phyloP scores from a whole-genome alignment of 2,797 vertebrate species.

The Channallabes apus region DNA sequence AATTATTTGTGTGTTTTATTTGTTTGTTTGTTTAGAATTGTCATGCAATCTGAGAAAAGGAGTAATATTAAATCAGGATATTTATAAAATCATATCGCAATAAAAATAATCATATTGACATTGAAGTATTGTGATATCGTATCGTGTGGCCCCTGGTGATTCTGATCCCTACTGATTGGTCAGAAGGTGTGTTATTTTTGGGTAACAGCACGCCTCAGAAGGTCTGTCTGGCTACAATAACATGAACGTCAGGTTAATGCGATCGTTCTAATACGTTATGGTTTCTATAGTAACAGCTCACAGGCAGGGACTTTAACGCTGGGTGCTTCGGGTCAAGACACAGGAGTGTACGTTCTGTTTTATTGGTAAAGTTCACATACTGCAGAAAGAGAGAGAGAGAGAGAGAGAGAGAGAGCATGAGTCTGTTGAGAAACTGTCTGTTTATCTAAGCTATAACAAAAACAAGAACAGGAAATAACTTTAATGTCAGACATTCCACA shows the following conservation, averaged over 20 bases:
- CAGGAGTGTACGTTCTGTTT: neutral
- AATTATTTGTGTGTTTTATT: no score
- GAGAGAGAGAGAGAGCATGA: neutral
- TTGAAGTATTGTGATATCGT: no score
- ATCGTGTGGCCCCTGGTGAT: no score
- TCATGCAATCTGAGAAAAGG: no score
- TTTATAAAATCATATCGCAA: no score
- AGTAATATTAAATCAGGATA: no score
- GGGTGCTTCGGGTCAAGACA: neutral
- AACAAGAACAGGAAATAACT: conserved; percentile 8
- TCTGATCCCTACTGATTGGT: neutral
- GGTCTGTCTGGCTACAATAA: neutral
- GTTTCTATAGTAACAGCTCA: neutral
- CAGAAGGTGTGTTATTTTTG: neutral
- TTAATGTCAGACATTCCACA: neutral
- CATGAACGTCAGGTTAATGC: neutral
- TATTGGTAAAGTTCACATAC: neutral
- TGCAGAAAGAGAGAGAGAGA: neutral
- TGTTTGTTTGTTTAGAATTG: no score
- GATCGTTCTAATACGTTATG: neutral
- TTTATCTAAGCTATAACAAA: neutral
- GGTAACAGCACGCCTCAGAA: neutral
- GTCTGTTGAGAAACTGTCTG: neutral
- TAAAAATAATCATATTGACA: no score
- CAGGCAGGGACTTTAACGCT: neutral